Evolutionary conservation across 1,140 invertebrate species (phyloP).

Genomic region (Teleopsis dalmanni): DNA sequence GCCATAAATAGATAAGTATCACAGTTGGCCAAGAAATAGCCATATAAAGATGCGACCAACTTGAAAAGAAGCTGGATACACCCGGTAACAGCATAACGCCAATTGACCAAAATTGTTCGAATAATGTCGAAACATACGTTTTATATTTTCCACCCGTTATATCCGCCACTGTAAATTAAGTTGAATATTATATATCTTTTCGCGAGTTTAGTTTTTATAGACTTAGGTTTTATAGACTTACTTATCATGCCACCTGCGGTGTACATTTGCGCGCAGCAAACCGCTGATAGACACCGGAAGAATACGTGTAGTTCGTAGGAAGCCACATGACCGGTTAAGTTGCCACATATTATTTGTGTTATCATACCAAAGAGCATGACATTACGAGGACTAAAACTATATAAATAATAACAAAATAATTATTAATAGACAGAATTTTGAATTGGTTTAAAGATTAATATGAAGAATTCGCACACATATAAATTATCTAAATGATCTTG

Average conservation of each 20-base stretch:
- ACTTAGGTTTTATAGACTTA: slow-evolving; percentile 20
- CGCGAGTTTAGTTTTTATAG: background rate
- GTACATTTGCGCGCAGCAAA: slow-evolving; percentile 45
- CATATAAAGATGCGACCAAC: slow-evolving; percentile 44
- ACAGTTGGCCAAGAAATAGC: slow-evolving; percentile 45
- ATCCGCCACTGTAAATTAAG: slow-evolving; percentile 38
- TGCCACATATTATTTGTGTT: slow-evolving; percentile 42
- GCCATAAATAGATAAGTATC: slow-evolving; percentile 42
- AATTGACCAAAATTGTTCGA: slow-evolving; percentile 46
- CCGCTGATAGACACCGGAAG: slow-evolving; percentile 43
- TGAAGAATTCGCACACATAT: no score
- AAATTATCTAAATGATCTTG: no score
- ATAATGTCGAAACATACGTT: slow-evolving; percentile 39
- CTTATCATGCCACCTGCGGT: slow-evolving; percentile 43
- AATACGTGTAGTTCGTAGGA: slow-evolving; percentile 44
- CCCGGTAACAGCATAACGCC: slow-evolving; percentile 45
- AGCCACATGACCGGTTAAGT: slow-evolving; percentile 40
- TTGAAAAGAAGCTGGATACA: slow-evolving; percentile 42
- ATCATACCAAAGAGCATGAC: slow-evolving; percentile 46
- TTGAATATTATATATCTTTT: background rate
- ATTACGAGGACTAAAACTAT: slow-evolving; percentile 41
- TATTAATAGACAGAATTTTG: no score
- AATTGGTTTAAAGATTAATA: no score
- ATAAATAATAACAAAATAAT: no score
- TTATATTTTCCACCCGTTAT: slow-evolving; percentile 42